These are phyloP conservation scores for Decapterus maruadsi DNA, from an alignment of 2,797 vertebrate species.

Conservation along the genomic window DNA sequence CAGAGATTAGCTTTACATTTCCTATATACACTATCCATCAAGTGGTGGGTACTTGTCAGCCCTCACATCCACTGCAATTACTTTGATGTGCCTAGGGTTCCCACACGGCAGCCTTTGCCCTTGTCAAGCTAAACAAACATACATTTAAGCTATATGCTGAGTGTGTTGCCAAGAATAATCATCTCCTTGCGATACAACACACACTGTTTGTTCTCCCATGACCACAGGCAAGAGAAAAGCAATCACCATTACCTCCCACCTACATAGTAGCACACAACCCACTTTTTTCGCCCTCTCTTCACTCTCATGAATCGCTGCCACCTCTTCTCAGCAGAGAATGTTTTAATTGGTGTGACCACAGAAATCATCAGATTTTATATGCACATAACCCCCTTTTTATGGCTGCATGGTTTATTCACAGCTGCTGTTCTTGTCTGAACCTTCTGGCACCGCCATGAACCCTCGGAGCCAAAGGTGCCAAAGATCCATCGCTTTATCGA, in stretches of 20 bases:
- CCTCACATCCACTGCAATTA: constrained; percentile 45
- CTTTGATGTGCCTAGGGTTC: constrained; percentile 43
- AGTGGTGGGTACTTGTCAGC: constrained; percentile 44
- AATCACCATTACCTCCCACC: constrained; percentile 16
- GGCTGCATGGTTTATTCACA: not conserved
- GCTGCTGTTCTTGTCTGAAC: constrained; percentile 7
- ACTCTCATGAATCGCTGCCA: not conserved
- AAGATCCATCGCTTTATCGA: not conserved
- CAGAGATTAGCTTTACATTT: constrained; percentile 62
- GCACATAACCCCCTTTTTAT: constrained; percentile 7
- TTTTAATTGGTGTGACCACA: not conserved
- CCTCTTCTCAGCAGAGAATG: not conserved
- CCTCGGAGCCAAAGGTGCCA: not conserved
- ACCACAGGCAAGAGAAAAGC: constrained; percentile 32
- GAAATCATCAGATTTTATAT: constrained; percentile 21
- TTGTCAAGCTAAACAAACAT: constrained; percentile 54
- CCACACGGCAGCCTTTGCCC: constrained; percentile 38
- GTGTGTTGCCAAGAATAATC: constrained; percentile 48
- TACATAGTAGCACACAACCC: not conserved
- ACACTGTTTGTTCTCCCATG: constrained; percentile 49
- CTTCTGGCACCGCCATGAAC: not conserved
- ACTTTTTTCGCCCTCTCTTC: not conserved
- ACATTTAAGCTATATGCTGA: constrained; percentile 47
- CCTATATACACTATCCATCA: constrained; percentile 61
- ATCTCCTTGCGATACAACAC: constrained; percentile 17